These are phyloP conservation scores for Metridium senile DNA, from an alignment of 92 coral and sea anemone genomes.

Conservation along the genomic window DNA sequence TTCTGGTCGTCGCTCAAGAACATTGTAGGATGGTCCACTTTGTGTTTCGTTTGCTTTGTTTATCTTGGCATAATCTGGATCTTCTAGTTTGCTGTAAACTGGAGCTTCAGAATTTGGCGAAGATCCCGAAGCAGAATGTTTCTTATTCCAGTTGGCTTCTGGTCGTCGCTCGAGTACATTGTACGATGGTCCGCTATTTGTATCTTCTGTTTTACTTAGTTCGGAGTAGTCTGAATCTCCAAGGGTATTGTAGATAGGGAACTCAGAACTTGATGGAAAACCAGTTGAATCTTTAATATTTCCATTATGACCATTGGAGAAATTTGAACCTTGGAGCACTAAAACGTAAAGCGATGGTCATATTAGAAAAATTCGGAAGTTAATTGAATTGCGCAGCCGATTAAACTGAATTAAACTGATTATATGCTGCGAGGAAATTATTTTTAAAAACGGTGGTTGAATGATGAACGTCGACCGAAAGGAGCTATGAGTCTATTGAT, in stretches of 20 bases:
- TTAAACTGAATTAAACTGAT: no score
- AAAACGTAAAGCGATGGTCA: neutral
- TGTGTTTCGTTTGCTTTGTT: neutral
- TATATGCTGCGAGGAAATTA: no score
- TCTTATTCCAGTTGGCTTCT: neutral
- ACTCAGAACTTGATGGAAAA: neutral
- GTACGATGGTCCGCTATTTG: neutral
- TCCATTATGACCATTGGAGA: neutral
- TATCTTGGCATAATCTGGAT: constrained; percentile 6
- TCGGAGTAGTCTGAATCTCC: neutral
- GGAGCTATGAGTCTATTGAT: no score
- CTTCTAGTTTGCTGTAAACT: constrained; percentile 20
- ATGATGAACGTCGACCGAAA: no score
- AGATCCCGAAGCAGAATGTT: no score
- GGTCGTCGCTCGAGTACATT: neutral
- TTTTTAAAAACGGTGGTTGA: no score
- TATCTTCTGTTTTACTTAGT: neutral
- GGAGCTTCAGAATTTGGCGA: constrained; percentile 6
- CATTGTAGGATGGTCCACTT: constrained; percentile 9
- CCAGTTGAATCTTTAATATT: neutral
- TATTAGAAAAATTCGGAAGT: no score
- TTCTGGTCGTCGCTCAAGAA: neutral
- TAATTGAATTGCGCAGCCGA: no score
- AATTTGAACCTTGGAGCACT: neutral
- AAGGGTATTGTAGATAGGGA: neutral